Evolutionary conservation across 2,888 invertebrate genomes (phyloP).

Genomic region (Cheilosia variabilis): DNA sequence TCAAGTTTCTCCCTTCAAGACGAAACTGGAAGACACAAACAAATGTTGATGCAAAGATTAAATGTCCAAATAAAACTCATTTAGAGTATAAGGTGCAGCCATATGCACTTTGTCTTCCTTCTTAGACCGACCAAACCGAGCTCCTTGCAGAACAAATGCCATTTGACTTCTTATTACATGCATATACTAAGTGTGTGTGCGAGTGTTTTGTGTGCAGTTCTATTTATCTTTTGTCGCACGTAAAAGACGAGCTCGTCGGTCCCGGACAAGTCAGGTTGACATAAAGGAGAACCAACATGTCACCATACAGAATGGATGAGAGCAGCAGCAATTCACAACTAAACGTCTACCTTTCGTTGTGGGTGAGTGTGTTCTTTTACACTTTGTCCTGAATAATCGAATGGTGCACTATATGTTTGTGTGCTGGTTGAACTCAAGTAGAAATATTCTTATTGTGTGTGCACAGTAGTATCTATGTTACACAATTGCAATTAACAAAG

Average conservation of each 20-base stretch:
- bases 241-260: background rate
- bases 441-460: slow-evolving; percentile 11
- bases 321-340: slow-evolving; percentile 21
- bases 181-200: background rate
- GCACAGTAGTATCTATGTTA: slow-evolving; percentile 29
- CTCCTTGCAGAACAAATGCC: slow-evolving; percentile 24
- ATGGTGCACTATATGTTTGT: slow-evolving; percentile 3
- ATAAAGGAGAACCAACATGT: slow-evolving; percentile 63
- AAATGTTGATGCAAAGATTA: slow-evolving; percentile 43
- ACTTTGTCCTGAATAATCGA: slow-evolving; percentile 49
- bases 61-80: slow-evolving; percentile 40
- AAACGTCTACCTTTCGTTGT: slow-evolving; percentile 21
- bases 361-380: slow-evolving; percentile 48
- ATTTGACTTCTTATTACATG: slow-evolving; percentile 60
- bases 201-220: background rate
- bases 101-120: background rate
- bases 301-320: slow-evolving; percentile 49
- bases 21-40: slow-evolving; percentile 18
- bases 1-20: slow-evolving; percentile 4
- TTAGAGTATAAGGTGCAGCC: background rate
- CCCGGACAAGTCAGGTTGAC: slow-evolving; percentile 50
- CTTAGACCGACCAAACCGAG: background rate
- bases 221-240: background rate
- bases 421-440: slow-evolving; percentile 22
- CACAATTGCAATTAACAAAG: slow-evolving; percentile 64